Evolutionary conservation across 2,797 vertebrate species (phyloP), one percentile per base, ranked within the genome.

Genomic region (Botia kubotai): DNA sequence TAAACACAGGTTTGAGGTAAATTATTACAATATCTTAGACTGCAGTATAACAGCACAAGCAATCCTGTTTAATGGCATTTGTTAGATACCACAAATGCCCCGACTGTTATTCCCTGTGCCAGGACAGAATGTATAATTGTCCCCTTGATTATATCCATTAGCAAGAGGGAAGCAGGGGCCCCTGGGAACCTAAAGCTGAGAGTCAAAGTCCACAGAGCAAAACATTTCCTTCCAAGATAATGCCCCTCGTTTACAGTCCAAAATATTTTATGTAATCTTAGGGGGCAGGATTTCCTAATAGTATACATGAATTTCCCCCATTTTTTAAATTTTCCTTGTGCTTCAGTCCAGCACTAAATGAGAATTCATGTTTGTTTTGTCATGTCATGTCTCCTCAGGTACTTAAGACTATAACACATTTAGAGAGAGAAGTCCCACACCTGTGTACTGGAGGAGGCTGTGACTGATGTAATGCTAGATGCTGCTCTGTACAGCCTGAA

Each of bases 91-190:
- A 39, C 63, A 79, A 83, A 88, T 86, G 82, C 80, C 77, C 57
- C 65, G 74, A 79, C 48, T 17, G 23, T 75, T 66, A 80, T 43
- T 43, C 90, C 79, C 86, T 53, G 77, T 77, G 72, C 33, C 84
- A 83, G 87, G 86, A 78, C 80, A 19, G 79, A 85, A 82, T 52
- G 77, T 88, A 76, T 89, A 90, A 89, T 90, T 87, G 87, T 88
- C 78, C 80, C 55, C 82, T 79, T 86, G 90, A 90, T 91, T 79
- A 81, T 71, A 55, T 72, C 81, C 87, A 84, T 92, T 88, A 91
- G 81, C 60, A 53, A 73, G 73, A 85, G 67, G 85, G 71, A 86
- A 86, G 76, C 82, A 67, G 66, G 84, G 50, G 77, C 82, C 76
- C 62, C 79, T 57, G 69, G 81, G 81, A 84, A 84, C 79, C 43